Conservation (phyloP, 2,888 invertebrate genomes). For the Dasypolia templi region DNA sequence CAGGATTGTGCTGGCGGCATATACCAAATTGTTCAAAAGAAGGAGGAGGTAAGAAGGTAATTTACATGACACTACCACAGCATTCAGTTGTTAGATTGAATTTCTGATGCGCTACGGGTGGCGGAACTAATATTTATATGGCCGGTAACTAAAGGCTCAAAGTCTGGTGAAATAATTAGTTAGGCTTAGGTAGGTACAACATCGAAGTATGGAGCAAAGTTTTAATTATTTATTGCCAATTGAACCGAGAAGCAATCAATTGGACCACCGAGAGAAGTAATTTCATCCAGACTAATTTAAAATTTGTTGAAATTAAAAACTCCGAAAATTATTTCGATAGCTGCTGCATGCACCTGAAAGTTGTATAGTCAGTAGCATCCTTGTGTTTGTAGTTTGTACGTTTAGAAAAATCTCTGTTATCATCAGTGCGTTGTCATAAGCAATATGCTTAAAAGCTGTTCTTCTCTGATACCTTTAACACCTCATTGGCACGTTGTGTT, state of each 20-base stretch:
- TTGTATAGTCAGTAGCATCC: not conserved
- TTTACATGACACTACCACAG: not conserved
- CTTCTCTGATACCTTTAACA: not conserved
- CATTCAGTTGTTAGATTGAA: constrained; percentile 3
- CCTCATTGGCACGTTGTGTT: not conserved
- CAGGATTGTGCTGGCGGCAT: too few species aligned
- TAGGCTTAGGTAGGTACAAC: not conserved
- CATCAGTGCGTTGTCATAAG: too few species aligned
- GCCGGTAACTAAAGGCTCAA: not conserved
- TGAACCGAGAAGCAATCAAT: constrained; percentile 1
- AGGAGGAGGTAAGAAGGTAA: not conserved
- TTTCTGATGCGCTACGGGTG: constrained; percentile 12
- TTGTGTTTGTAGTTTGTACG: not conserved
- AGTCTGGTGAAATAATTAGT: not conserved
- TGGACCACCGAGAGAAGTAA: not conserved
- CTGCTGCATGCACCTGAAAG: not conserved
- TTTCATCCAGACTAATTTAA: not conserved
- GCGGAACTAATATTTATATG: constrained; percentile 6
- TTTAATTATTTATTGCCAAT: not conserved
- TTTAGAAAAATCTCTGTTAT: not conserved
- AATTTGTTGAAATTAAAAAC: not conserved
- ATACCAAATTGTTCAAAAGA: too few species aligned
- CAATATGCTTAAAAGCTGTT: not conserved
- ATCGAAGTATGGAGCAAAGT: not conserved
- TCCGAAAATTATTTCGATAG: not conserved